These are phyloP conservation scores for Hydraecia micacea DNA, from an alignment of 2,888 invertebrate species.

Conservation along the genomic window DNA sequence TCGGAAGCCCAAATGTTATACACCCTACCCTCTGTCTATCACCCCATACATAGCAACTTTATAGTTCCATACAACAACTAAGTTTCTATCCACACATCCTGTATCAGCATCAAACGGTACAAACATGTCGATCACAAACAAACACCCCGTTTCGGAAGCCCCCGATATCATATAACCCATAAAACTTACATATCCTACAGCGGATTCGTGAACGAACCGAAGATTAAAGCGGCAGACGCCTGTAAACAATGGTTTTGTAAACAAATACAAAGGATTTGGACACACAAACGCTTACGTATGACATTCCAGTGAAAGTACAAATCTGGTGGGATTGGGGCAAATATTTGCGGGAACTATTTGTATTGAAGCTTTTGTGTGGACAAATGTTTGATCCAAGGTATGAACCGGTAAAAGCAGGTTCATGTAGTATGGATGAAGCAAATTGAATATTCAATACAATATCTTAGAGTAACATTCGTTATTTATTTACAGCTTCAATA, in stretches of 20 bases:
- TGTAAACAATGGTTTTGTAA: conserved; percentile 46
- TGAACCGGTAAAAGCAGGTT: not conserved
- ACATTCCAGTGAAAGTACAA: conserved; percentile 41
- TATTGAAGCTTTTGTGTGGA: conserved; percentile 20
- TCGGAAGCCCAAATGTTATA: conserved; percentile 14
- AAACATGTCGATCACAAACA: conserved; percentile 49
- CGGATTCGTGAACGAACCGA: conserved; percentile 33
- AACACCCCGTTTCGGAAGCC: conserved; percentile 29
- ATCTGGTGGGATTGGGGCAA: conserved; percentile 47
- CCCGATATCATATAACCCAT: conserved; percentile 22
- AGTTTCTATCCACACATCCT: conserved; percentile 47
- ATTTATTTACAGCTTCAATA: not conserved
- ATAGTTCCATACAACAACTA: conserved; percentile 15
- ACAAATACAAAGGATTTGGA: conserved; percentile 59
- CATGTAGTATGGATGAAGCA: conserved; percentile 10
- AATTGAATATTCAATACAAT: not conserved
- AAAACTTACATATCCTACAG: conserved; percentile 29
- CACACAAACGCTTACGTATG: conserved; percentile 47
- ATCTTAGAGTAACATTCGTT: not conserved
- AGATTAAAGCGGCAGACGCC: conserved; percentile 53
- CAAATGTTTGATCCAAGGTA: conserved; percentile 35
- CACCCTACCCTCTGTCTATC: conserved; percentile 17
- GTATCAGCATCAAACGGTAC: conserved; percentile 45
- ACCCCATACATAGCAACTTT: conserved; percentile 27
- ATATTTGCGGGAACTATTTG: conserved; percentile 44